Evolutionary conservation across 1,140 invertebrate species (phyloP).

Genomic region (Geopemphigus sp.): DNA sequence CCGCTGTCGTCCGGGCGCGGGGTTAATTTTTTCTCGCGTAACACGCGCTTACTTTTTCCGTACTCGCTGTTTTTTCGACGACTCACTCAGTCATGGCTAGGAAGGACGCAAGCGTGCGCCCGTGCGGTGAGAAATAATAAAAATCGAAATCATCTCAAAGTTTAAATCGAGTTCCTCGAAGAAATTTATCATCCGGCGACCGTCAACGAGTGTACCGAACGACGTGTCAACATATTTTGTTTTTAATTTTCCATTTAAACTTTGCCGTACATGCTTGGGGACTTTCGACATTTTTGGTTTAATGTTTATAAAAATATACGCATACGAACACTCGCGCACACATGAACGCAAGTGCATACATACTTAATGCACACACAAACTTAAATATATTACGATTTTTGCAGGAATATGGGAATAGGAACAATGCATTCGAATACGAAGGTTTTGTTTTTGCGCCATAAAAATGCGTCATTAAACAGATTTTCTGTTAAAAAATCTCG

Average conservation of each 20-base stretch:
- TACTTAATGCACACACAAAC: no score
- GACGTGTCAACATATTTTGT: neutral
- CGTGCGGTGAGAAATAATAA: neutral
- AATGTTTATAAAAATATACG: neutral
- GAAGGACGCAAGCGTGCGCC: no score
- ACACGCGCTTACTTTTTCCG: no score
- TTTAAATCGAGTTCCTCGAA: slow-evolving; percentile 34
- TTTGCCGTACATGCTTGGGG: neutral
- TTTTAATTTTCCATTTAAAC: slow-evolving; percentile 11
- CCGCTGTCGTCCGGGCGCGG: neutral
- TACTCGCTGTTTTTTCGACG: neutral
- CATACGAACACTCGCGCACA: neutral
- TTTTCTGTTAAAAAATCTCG: neutral
- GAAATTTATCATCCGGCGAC: slow-evolving; percentile 2
- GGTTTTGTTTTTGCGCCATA: neutral
- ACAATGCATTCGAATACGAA: neutral
- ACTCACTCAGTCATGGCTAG: no score
- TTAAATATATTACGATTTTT: neutral
- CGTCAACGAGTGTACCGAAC: neutral
- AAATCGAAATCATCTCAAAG: neutral
- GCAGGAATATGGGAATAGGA: neutral
- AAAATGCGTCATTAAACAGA: neutral
- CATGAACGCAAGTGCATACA: no score
- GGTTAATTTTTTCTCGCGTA: neutral
- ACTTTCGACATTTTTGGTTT: neutral